Conservation (phyloP, 2,797 vertebrate species). For the Acanthornis magna region DNA sequence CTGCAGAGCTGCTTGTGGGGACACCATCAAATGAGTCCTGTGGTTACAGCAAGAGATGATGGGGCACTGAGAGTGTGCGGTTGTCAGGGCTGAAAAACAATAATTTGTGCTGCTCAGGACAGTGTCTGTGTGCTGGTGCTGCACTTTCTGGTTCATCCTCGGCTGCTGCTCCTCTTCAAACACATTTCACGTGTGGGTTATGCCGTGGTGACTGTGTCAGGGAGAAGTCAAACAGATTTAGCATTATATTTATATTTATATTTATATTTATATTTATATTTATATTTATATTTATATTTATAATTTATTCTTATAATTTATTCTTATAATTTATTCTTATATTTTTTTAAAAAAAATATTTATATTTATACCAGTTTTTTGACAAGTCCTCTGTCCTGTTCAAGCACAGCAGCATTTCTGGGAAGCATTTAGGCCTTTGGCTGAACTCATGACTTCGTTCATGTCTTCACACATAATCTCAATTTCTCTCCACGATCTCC, state of each 20-base stretch:
- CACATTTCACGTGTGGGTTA: rapidly evolving
- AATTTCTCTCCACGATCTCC: background rate
- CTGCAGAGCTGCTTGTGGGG: background rate
- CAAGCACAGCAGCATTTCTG: background rate
- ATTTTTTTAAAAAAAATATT: no score
- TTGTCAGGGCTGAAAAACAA: background rate
- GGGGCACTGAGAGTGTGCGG: background rate
- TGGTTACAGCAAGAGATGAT: background rate
- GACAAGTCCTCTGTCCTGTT: background rate
- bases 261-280: no score
- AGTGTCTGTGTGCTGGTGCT: background rate
- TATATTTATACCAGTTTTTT: rapidly evolving
- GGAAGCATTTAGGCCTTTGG: background rate
- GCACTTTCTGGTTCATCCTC: background rate
- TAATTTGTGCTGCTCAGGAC: background rate
- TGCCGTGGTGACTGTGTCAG: background rate
- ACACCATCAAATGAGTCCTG: background rate
- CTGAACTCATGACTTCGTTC: background rate
- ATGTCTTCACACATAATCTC: background rate
- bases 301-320: rapidly evolving
- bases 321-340: rapidly evolving
- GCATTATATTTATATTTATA: background rate
- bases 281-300: background rate
- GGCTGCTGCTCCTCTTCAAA: background rate
- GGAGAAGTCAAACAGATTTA: background rate